These are phyloP conservation scores for Ferrisia virgata DNA, from an alignment of 2,888 invertebrate species.

Conservation along the genomic window DNA sequence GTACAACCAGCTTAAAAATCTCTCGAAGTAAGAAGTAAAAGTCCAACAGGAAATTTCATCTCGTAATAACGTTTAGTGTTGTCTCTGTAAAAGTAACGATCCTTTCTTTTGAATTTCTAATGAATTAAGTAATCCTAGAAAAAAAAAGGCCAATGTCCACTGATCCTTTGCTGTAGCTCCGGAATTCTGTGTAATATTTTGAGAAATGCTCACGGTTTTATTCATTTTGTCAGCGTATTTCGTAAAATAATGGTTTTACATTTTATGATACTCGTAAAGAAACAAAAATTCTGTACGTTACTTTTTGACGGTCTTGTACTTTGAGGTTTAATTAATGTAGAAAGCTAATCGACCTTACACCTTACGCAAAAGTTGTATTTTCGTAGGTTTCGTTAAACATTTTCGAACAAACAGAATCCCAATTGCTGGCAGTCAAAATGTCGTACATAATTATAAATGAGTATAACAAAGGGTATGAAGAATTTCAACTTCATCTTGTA, in stretches of 20 bases:
- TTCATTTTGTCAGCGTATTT: not conserved
- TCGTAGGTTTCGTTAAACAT: not conserved
- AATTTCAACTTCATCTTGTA: too few species aligned
- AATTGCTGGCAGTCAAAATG: not conserved
- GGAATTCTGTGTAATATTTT: not conserved
- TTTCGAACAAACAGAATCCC: not conserved
- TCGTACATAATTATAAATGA: too few species aligned
- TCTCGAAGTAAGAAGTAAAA: too few species aligned
- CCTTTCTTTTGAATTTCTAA: not conserved
- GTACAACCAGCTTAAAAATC: too few species aligned
- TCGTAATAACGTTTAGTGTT: too few species aligned
- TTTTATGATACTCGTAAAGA: not conserved
- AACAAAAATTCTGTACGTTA: not conserved
- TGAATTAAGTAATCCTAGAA: not conserved
- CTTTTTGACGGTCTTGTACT: not conserved
- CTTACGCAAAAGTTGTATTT: too few species aligned
- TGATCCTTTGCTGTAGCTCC: not conserved
- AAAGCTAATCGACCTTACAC: not conserved
- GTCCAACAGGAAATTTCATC: too few species aligned
- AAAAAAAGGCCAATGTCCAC: not conserved
- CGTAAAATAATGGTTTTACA: not conserved
- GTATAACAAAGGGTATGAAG: too few species aligned
- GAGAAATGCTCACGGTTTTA: not conserved
- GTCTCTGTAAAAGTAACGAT: not conserved
- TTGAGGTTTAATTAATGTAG: not conserved